Base-by-base conservation (phyloP, 2,888 invertebrate species). In the Creontiades dilutus region DNA sequence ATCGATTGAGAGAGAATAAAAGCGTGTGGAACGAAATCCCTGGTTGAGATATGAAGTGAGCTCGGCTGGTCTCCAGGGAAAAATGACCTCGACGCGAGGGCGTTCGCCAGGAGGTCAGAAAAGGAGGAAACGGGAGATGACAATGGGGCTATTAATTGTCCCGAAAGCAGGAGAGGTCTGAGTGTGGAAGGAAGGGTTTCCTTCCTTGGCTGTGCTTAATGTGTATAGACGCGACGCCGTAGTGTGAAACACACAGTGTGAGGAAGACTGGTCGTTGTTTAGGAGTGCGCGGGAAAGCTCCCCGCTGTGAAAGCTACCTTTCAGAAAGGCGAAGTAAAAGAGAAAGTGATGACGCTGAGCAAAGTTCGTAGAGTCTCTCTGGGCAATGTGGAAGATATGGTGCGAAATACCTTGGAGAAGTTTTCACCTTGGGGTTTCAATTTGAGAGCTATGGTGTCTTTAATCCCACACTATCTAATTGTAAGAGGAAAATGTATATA, bases 61-160 rank as follows among this genome's bases (percentile, higher is more conserved):
- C 19, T 23, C 68, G 3, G 12, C 12, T 1, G 61, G n/a, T 11
- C 19, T n/a, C 68, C 12, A n/a, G 23, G 5, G 23, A 68, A 23
- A 68, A 68, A 27, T 23, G 68, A 68, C 68, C 23, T 27, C 68
- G 23, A 27, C 14, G 61, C n/a, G 19, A 14, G 61, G 61, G n/a
- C 61, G 61, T 61, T 9, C 68, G 5, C 23, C 68, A 23, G 12
- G 23, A 11, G 37, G 37, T 37, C 37, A 37, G 37, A 37, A 68
- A 68, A 68, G 27, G 68, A 2, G 68, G 27, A 68, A 19, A 23
- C 27, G 23, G 19, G 23, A 23, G 27, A 11, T 23, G 68, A 68
- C 68, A 68, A 68, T 68, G 68, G 68, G 68, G 68, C 68, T 23
- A 68, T 68, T 68, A 68, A 68, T 68, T 68, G 23, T 68, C 23